A percentile compares a stretch with the other conserved stretches of the same genome.
Conservation (phyloP, 2,113 vertebrate genomes). For the Podocnemis expansa region DNA sequence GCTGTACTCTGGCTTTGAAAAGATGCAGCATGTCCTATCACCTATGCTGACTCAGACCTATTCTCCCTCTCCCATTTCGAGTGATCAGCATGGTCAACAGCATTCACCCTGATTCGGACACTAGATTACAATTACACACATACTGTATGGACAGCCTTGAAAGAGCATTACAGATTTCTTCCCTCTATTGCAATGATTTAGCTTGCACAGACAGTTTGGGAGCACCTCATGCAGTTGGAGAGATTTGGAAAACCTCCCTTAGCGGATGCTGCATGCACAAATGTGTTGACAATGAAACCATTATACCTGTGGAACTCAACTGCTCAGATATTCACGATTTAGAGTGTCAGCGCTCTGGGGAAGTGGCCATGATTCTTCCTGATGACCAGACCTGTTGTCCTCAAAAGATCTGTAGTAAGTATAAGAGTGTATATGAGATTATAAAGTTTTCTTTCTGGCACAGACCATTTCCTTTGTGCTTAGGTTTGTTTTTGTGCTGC, state of each 20-base stretch:
- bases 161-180: neutral
- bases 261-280: constrained; percentile 91
- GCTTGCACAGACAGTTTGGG: constrained; percentile 93
- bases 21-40: neutral
- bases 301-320: constrained; percentile 84
- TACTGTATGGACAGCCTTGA: rapidly evolving
- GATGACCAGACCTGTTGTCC: constrained; percentile 89
- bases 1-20: neutral
- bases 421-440: neutral
- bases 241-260: constrained; percentile 90
- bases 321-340: constrained; percentile 78
- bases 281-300: constrained; percentile 87
- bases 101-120: neutral
- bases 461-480: neutral
- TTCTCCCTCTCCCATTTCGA: neutral
- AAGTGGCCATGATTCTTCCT: constrained; percentile 85
- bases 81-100: neutral
- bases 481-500: neutral
- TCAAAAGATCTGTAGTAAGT: constrained; percentile 89
- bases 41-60: neutral
- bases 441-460: neutral
- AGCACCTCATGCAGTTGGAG: constrained; percentile 85
- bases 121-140: neutral
- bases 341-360: constrained; percentile 83
- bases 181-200: constrained; percentile 64